These are phyloP conservation scores for Batillaria attramentaria DNA, from an alignment of 1,140 invertebrate genomes.

Conservation along the genomic window DNA sequence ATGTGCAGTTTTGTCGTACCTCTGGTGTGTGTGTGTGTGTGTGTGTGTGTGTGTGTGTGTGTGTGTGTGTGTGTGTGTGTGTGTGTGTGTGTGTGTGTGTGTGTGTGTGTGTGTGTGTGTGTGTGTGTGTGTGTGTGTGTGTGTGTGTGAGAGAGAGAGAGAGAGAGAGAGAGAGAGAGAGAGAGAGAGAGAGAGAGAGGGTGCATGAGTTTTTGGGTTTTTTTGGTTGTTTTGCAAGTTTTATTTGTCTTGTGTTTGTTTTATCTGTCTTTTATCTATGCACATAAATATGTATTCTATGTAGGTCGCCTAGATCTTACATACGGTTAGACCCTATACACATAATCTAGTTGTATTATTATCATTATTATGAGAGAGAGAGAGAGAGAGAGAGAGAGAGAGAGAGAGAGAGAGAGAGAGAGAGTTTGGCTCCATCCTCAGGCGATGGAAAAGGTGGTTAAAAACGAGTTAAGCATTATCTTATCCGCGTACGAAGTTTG, in stretches of 20 bases:
- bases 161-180: background rate
- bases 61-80: slow-evolving; percentile 10
- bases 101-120: background rate
- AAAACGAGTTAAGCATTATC: too few relatives aligned
- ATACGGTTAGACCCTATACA: too few relatives aligned
- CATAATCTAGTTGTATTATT: too few relatives aligned
- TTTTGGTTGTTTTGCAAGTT: background rate
- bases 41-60: slow-evolving; percentile 4
- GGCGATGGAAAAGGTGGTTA: too few relatives aligned
- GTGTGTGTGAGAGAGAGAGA: background rate
- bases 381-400: too few relatives aligned
- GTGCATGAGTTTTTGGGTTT: too few relatives aligned
- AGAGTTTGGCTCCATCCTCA: too few relatives aligned
- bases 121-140: background rate
- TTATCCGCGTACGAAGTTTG: too few relatives aligned
- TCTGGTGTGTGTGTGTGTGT: background rate
- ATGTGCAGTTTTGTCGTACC: too few relatives aligned
- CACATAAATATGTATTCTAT: background rate
- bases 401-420: background rate
- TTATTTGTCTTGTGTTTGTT: background rate
- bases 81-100: background rate
- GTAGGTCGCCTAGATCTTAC: background rate
- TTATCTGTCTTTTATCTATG: background rate
- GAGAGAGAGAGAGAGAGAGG: background rate
- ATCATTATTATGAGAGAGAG: background rate